Percentiles rank a stretch among this genome's conserved stretches.
Evolutionary conservation across 1,140 invertebrate genomes (phyloP).

Genomic region (Drosophila nasuta): DNA sequence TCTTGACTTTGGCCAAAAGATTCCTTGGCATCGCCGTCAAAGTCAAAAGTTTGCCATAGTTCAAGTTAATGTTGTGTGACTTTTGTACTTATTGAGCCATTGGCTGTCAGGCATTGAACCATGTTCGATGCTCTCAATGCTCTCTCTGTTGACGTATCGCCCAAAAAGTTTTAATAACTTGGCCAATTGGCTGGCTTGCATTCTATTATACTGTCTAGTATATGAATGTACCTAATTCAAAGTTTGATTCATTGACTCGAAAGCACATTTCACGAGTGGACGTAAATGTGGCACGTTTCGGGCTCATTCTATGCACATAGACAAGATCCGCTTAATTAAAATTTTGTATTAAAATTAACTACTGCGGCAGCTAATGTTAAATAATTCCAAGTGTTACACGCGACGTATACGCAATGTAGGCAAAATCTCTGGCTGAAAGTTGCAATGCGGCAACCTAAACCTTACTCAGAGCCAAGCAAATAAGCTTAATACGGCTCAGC

Average conservation of each 20-base stretch:
- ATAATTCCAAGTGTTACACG: slow-evolving; percentile 42
- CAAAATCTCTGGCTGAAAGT: slow-evolving; percentile 20
- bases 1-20: slow-evolving; percentile 44
- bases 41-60: slow-evolving; percentile 81
- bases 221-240: slow-evolving; percentile 31
- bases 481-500: slow-evolving; percentile 75
- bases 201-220: slow-evolving; percentile 11
- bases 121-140: slow-evolving; percentile 60
- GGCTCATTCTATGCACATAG: not conserved
- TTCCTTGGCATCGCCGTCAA: slow-evolving; percentile 70
- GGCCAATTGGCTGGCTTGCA: slow-evolving; percentile 60
- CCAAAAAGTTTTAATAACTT: slow-evolving; percentile 73
- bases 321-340: slow-evolving; percentile 65
- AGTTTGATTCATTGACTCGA: slow-evolving; percentile 20
- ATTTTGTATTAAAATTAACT: slow-evolving; percentile 64
- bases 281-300: not conserved
- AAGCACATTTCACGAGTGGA: not conserved
- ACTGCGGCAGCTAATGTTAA: slow-evolving; percentile 58
- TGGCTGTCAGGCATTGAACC: slow-evolving; percentile 66
- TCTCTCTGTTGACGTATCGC: slow-evolving; percentile 65
- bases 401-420: slow-evolving; percentile 65
- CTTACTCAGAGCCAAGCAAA: slow-evolving; percentile 41
- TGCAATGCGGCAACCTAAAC: slow-evolving; percentile 38
- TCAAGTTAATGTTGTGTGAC: slow-evolving; percentile 83
- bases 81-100: slow-evolving; percentile 63